Base-by-base conservation (phyloP, 2,797 vertebrate species). In the Phoeniculus purpureus region DNA sequence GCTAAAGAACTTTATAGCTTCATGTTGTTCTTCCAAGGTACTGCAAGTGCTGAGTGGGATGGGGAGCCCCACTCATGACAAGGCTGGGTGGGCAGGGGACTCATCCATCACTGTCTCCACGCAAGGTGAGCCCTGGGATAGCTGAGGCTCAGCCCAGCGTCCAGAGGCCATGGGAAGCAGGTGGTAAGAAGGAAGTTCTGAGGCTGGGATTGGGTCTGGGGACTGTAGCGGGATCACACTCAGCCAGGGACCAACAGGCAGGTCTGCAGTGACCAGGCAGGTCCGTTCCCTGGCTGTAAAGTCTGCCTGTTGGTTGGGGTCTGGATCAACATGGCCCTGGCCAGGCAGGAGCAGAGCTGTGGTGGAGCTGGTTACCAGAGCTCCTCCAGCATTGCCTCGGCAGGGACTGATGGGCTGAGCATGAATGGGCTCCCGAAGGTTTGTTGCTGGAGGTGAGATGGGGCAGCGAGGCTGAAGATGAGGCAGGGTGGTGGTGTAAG, bases 21-120 rank as follows among this genome's bases (percentile, higher is more conserved):
- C 48, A 12, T 68, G 18, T 17, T 37, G 50, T 29, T 55, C 23
- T 62, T 25, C 62, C 74, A 81, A 20, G 48, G 25, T 27, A 55
- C 15, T 0, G 0, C 48, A 32, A 22, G 15, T 62, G 43, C 43
- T 66, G 86, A 43, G 25, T 31, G 29, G 51, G 62, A 47, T 34
- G 52, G 19, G 19, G 6, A 64, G 14, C n/a, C 12, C 70, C 70
- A 22, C 0, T 25, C 66, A 40, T 34, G 32, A 48, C 55, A 51
- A 5, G 6, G 23, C n/a, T 3, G 0, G 43, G 22, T 3, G 3
- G 18, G 25, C 34, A 68, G 23, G n/a, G 20, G n/a, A 32, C 50
- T 47, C 21, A 4, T 43, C 45, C 16, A 11, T 8, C 54, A 17
- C 25, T 20, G 6, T 25, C 32, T 43, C 71, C 55, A 68, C 32